A percentile compares a stretch with the other conserved stretches of the same genome.
These are phyloP conservation scores for Pteruthius melanotis DNA, from an alignment of 2,113 vertebrate species.

Conservation along the genomic window DNA sequence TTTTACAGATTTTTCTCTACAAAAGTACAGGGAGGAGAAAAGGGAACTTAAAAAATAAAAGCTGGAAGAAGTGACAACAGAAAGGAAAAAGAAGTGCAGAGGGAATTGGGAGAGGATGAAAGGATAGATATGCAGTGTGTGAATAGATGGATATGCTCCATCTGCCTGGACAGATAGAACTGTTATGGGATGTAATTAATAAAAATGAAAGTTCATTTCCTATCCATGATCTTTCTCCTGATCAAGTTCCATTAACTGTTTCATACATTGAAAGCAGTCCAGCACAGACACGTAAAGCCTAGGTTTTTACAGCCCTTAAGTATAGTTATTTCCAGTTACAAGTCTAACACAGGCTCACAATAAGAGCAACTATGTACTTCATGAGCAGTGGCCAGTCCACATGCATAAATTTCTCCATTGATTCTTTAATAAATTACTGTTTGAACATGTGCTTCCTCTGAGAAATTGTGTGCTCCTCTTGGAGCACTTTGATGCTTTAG, in stretches of 20 bases:
- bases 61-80: neutral
- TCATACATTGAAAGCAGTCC: neutral
- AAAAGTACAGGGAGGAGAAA: neutral
- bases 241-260: neutral
- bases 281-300: neutral
- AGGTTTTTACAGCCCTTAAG: neutral
- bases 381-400: neutral
- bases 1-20: neutral
- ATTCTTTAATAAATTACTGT: neutral
- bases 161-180: neutral
- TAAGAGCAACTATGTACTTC: neutral
- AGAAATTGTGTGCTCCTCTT: neutral
- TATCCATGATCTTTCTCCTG: neutral
- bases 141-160: neutral
- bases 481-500: fast-evolving
- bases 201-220: neutral
- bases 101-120: neutral
- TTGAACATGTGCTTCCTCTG: neutral
- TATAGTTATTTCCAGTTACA: neutral
- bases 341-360: neutral
- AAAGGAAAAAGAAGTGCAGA: neutral
- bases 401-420: neutral
- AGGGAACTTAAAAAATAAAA: neutral
- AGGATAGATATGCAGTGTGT: neutral
- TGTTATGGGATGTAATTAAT: neutral